phyloP scores from a whole-genome alignment of 1,140 invertebrate species.

The Leucophenga varia region DNA sequence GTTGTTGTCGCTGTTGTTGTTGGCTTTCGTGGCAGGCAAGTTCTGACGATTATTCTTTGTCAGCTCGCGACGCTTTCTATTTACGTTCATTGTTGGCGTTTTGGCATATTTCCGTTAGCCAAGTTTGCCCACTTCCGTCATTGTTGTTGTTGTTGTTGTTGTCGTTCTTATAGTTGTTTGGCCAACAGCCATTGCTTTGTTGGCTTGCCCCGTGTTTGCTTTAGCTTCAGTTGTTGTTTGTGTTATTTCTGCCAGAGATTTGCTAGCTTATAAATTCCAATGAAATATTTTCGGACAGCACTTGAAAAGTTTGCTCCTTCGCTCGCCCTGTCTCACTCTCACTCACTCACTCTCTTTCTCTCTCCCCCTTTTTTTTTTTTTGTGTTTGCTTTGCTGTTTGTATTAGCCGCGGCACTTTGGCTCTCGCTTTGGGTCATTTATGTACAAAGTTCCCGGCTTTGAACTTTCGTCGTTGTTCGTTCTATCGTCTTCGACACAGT shows the following conservation, averaged over 20 bases:
- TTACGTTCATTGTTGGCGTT: slow-evolving; percentile 26
- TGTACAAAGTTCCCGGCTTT: slow-evolving; percentile 42
- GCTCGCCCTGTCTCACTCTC: slow-evolving; percentile 7
- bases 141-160: slow-evolving; percentile 6
- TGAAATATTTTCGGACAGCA: slow-evolving; percentile 46
- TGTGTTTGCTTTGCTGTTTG: slow-evolving; percentile 30
- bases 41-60: slow-evolving; percentile 25
- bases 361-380: slow-evolving; percentile 23
- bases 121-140: slow-evolving; percentile 33
- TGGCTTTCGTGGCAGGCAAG: slow-evolving; percentile 3
- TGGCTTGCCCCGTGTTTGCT: slow-evolving; percentile 15
- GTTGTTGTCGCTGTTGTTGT: slow-evolving; percentile 4
- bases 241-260: slow-evolving; percentile 24
- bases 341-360: slow-evolving; percentile 11
- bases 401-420: slow-evolving; percentile 41
- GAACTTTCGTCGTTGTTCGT: slow-evolving; percentile 26
- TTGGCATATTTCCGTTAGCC: slow-evolving; percentile 37
- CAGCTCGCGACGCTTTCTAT: slow-evolving; percentile 19
- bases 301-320: slow-evolving; percentile 40
- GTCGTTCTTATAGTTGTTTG: slow-evolving; percentile 6
- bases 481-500: not conserved
- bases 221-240: slow-evolving; percentile 27
- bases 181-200: slow-evolving; percentile 15
- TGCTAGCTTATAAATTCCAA: slow-evolving; percentile 49
- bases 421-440: slow-evolving; percentile 40